Base-by-base conservation (phyloP, 1,140 invertebrate species). In the Andrena cerasifolii region DNA sequence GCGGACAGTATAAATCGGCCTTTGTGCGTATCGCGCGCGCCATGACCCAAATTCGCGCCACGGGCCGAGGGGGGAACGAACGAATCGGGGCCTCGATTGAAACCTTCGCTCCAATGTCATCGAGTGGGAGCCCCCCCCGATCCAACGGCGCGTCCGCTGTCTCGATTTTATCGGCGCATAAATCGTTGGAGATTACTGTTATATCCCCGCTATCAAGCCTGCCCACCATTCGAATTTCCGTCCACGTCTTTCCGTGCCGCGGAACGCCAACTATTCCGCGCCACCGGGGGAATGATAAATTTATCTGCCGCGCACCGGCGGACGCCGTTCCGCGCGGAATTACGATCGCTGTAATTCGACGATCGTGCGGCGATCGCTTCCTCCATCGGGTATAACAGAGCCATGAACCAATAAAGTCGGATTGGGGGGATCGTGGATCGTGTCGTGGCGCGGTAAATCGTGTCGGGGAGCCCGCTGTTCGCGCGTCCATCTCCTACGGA, bases 31-130 rank as follows among this genome's bases (percentile, higher is more conserved):
- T 70, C 70, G 62, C 61, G 47, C 26, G 33, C 51, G 78, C 78
- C 78, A 83, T 85, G 83, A 85, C 83, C 83, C 45, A 74, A 85
- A 85, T 85, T 71, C 78, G 28, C 43, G 26, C 56, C 51, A 53
- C 72, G 80, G 61, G 33, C 40, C 61, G 65, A 51, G 54, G 47
- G 82, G 47, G 82, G 47, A 82, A 84, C 70, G 67, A 77, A 77
- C 81, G 71, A 61, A 65, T 31, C 59, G 53, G 31, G 40, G 45
- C 47, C 76, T 75, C 80, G 65, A 71, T 74, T 53, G 68, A 74
- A 70, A 74, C 83, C 83, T 81, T 84, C 82, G 58, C 12, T 26
- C 45, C 82, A 78, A 80, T 78, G 78, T 74, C 82, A 65, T 70
- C 73, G 49, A 28, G 28, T 67, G 26, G 36, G 49, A 74, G 62